Base-by-base conservation (phyloP, 2,113 vertebrate species). In the Stigmatopora nigra region DNA sequence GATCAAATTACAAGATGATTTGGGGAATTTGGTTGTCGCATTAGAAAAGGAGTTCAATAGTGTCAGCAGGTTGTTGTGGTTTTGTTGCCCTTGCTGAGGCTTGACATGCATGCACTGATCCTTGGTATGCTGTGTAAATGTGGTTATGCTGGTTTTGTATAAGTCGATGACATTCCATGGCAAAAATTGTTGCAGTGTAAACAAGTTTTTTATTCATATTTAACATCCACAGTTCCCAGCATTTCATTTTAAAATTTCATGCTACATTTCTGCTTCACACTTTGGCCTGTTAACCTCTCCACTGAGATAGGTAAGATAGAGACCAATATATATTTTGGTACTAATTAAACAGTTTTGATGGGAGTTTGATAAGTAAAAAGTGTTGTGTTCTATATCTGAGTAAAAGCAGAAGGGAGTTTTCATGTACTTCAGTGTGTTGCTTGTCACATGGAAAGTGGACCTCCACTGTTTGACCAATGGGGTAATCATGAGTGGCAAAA, bases 41-140 rank as follows among this genome's bases (percentile, higher is more conserved):
- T 8, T 38, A n/a, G 57, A 59, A n/a, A n/a, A n/a, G 31, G 6
- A 19, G 36, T 19, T 17, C 38, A n/a, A 13, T 38, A 41, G 57
- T 35, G n/a, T 59, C 31, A 59, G 44, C 11, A 20, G 59, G 53
- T 31, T 31, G 53, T 22, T 61, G 44, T 22, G 59, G 38, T 45
- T 60, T 46, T 61, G 59, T 45, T 45, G 59, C 19, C 59, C n/a
- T 61, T 14, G 58, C 58, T 63, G 55, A 75, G 45, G 55, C 56
- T 61, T 57, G 65, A 69, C 12, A 57, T 67, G 58, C 46, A 71
- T 57, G 49, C 14, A 64, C 52, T 72, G 61, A 58, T 47, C 71
- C n/a, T 31, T 47, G 31, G 45, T 78, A 61, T 74, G 62, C 25
- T 61, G 58, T 55, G 17, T 58, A 36, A 25, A 7, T 61, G 59